Evolutionary conservation across 2,113 vertebrate genomes (phyloP), one percentile per base, ranked within the genome.

Genomic region (Gallinago jamesoni): DNA sequence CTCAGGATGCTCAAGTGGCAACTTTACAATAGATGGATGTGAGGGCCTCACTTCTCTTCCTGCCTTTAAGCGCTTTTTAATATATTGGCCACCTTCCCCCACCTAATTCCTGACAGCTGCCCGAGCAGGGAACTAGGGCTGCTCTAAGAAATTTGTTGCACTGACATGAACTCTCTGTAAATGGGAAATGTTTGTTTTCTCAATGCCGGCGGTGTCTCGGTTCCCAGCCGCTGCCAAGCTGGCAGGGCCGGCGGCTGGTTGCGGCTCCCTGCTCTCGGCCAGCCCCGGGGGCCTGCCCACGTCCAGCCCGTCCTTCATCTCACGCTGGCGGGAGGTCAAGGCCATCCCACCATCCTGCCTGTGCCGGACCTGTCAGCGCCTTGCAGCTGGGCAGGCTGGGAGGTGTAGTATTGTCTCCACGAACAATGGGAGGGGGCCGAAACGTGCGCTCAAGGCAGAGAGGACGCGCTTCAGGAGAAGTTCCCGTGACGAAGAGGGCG

Each of bases 21-120:
- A 97, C 77, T 94, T 94, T 80, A 97, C 96, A 97, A 97, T 97
- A 96, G 91, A 96, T 95, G 96, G 96, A 97, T 97, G 96, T 96
- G 81, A 89, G 95, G 90, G 95, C 94, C 90, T 96, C 91, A 89
- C 80, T 95, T 93, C 96, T 96, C 88, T 96, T 97, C 96, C 96
- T 96, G 96, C 88, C 82, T 94, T 96, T 95, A 94, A 94, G 87
- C 77, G 73, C 87, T 95, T 90, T 56, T 90, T 56, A 96, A 95
- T 94, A 92, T 91, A 95, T 68, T 87, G 92, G 94, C 80, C 77
- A 96, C 96, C 96, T 97, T 97, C 96, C 96, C 95, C 88, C 93
- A 69, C 77, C 88, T 94, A 95, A 96, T 97, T 96, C 93, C 96
- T 96, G 91, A 96, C 96, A 97, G 95, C 95, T 96, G 89, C 96